Conservation (phyloP, 2,113 vertebrate genomes). For the Lophochroa leadbeateri region DNA sequence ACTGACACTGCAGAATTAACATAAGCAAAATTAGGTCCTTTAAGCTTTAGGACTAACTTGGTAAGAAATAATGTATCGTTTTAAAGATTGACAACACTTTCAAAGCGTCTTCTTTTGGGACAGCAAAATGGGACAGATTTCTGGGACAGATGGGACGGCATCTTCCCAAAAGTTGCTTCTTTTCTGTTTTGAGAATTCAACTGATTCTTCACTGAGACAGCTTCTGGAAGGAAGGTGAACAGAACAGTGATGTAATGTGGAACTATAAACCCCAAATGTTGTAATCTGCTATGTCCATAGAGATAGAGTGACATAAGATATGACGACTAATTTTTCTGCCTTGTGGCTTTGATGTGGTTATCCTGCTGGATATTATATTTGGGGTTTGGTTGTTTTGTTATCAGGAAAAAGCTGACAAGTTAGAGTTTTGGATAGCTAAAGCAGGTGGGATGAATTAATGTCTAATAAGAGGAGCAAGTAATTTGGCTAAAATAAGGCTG, state of each 20-base stretch:
- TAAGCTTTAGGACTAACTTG: neutral
- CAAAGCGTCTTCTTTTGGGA: neutral
- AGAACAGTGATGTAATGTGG: neutral
- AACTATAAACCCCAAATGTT: neutral
- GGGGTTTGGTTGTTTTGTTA: neutral
- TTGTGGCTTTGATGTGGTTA: constrained; percentile 37
- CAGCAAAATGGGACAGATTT: neutral
- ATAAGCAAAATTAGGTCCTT: neutral
- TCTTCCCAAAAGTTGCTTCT: neutral
- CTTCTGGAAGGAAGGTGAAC: neutral
- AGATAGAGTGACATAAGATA: neutral
- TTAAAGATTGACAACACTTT: neutral
- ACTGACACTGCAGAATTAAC: neutral
- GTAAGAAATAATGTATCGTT: neutral
- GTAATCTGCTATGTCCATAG: constrained; percentile 3
- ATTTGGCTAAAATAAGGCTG: neutral
- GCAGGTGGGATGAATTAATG: neutral
- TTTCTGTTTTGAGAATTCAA: neutral
- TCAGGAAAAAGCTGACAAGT: neutral
- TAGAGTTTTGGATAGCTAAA: neutral
- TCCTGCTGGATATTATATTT: neutral
- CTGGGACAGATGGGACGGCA: neutral
- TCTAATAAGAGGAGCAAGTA: neutral
- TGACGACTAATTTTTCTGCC: neutral
- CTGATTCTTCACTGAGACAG: neutral